Base-by-base conservation (phyloP, 2,888 invertebrate genomes). In the Andrena praecox region DNA sequence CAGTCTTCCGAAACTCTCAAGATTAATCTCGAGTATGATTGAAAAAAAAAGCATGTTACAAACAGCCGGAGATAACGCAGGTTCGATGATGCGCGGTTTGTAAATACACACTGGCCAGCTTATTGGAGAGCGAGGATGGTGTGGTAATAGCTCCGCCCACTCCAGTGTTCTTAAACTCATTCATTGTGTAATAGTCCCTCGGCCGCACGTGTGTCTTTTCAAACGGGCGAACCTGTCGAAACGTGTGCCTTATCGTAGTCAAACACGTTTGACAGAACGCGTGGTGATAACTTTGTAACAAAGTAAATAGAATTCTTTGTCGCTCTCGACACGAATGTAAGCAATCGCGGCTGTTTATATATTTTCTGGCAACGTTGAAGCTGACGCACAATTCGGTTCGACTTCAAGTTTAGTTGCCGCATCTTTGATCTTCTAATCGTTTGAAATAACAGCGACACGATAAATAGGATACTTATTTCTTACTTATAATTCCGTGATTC, bases 111-210 rank as follows among this genome's bases (percentile, higher is more conserved):
- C 1, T 42, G 62, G 12, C 8, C 8, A 7, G 2, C 24, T 62
- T n/a, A 91, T 86, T 91, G 89, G 91, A 63, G 56, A 8, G 35
- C 29, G 29, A 24, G 31, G 50, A 85, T 91, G 89, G 89, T 91
- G 89, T 90, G 89, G 89, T 90, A 81, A 74, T 73, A 68, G 86
- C 89, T 74, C 90, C 91, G 89, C 91, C 91, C 77, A 75, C 20
- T 42, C 0, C 1, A 42, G 82, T 29, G 85, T 87, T 87, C 82
- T 48, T 16, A 78, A 85, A 87, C 66, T 70, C 73, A 80, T 82
- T 73, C 70, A 69, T 75, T 68, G 54, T 54, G 42, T 48, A 31
- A 52, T 72, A 29, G 6, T 8, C 7, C 10, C 27, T 2, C 24
- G 20, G 33, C 33, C 56, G n/a, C 60, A 71, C 62, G 60, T 72